Evolutionary conservation across 2,888 invertebrate genomes (phyloP), one percentile per base, ranked within the genome.

Genomic region (Latheticus oryzae): DNA sequence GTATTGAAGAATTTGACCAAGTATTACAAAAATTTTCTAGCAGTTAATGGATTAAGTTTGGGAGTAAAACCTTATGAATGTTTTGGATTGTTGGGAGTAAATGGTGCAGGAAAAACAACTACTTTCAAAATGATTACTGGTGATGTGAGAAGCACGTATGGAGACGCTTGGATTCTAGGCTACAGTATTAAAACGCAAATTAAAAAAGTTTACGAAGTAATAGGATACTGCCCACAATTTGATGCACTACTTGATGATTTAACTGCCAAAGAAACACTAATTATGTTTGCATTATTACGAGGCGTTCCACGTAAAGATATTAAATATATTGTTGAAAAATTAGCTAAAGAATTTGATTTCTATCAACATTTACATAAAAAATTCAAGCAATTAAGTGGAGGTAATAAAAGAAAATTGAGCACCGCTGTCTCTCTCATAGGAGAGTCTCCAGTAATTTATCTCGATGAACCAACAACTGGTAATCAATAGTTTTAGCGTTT

Each of bases 91-190:
- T 79, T 93, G 40, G 92, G 92, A 0, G 87, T 92, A 0, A 93
- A 94, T 74, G 93, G 93, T 5, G 93, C 93, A 1, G 93, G 93
- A 0, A 94, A 93, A 77, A 93, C 92, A 0, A 87, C 88, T 1
- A 94, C 94, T 0, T 95, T 96, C 75, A 91, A 90, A 79, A 93
- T 93, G 89, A 79, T 95, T 67, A 94, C 94, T 38, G 94, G 94
- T 0, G 93, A 93, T 71, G 88, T 88, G 70, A 76, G 78, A 1
- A 84, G 90, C 7, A 85, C 88, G 0, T 82, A 81, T 45, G 93
- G 93, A 0, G 84, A 87, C 42, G 90, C 88, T 0, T 89, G 81
- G 76, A 83, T 93, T 7, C 64, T 70, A 17, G 64, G 66, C 2
- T 40, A 57, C n/a, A 75, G 74, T 52, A 65, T 79, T 5, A 76